A percentile compares a stretch with the other conserved stretches of the same genome.
Conservation (phyloP, 2,113 vertebrate genomes). For the Lasiurus borealis region DNA sequence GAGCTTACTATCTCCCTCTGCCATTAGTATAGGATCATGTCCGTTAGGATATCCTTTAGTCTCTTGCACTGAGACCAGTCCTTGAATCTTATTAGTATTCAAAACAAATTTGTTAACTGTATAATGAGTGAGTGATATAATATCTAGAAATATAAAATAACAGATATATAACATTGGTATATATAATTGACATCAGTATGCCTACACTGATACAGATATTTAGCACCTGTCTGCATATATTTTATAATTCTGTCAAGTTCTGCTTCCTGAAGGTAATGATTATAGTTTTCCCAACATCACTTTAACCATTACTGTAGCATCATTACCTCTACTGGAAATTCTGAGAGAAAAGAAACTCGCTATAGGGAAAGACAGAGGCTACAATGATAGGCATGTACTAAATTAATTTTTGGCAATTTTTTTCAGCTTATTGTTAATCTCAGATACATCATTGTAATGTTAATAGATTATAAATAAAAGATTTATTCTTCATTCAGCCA, state of each 20-base stretch:
- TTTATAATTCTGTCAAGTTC: neutral
- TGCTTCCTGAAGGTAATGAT: neutral
- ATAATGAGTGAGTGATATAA: neutral
- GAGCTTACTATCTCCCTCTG: neutral
- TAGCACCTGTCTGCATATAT: neutral
- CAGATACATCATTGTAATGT: neutral
- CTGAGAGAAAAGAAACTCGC: neutral
- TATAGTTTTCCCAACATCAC: neutral
- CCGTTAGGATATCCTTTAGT: neutral
- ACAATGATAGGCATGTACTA: neutral
- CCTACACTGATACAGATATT: neutral
- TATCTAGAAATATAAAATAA: neutral
- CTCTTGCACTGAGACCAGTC: neutral
- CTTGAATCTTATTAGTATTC: too few species aligned
- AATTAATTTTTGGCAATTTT: neutral
- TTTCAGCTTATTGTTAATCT: neutral
- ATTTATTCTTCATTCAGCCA: neutral
- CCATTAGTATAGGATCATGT: neutral
- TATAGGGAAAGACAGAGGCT: neutral
- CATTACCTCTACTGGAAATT: neutral
- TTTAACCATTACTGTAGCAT: neutral
- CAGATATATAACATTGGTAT: neutral
- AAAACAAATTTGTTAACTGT: neutral
- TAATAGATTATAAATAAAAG: neutral
- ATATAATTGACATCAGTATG: neutral